Base-by-base conservation (phyloP, 2,113 vertebrate genomes). In the Axis porcinus region DNA sequence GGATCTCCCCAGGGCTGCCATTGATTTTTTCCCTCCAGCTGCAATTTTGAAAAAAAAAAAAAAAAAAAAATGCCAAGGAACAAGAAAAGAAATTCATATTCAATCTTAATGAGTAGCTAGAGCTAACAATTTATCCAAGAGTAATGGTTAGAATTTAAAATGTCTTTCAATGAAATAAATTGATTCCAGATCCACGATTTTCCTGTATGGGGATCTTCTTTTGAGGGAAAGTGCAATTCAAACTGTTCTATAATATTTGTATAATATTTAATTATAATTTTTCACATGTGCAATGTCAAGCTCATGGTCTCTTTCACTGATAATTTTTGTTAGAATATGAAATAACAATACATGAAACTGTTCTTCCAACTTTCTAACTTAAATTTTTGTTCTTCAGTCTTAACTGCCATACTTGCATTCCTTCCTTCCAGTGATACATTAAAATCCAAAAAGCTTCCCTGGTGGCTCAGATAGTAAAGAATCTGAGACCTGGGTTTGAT, bases 61-160 rank as follows among this genome's bases (percentile, higher is more conserved):
- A 40, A 40, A 98, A 97, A 98, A 40, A 67, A 92, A 98, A 98
- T 91, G 86, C 97, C 97, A 98, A 98, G 98, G 95, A 97, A 96
- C 91, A 98, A 94, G 82, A 57, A 36, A 70, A 70, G n/a, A 64
- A 78, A 94, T 87, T 87, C 67, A 82, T 86, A 70, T 70, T 82
- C 81, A 58, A 3, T 81, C 30, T 2, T 86, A 40, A 45, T 47
- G 36, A 70, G 19, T 28, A 45, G 52, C 14, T 67, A 92, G 10
- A 17, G 74, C n/a, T 40, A 88, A 74, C 43, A 82, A 30, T 64
- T 76, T 84, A 74, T 33, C 30, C 45, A 33, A 36, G 5, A 76
- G 11, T 74, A 92, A 70, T 55, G 54, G 43, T 83, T 84, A 95
- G 23, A 89, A 57, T 64, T 93, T 96, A 33, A 81, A 81, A 81